phyloP scores from a whole-genome alignment of 2,113 vertebrate genomes.

The Spea multiplicata region DNA sequence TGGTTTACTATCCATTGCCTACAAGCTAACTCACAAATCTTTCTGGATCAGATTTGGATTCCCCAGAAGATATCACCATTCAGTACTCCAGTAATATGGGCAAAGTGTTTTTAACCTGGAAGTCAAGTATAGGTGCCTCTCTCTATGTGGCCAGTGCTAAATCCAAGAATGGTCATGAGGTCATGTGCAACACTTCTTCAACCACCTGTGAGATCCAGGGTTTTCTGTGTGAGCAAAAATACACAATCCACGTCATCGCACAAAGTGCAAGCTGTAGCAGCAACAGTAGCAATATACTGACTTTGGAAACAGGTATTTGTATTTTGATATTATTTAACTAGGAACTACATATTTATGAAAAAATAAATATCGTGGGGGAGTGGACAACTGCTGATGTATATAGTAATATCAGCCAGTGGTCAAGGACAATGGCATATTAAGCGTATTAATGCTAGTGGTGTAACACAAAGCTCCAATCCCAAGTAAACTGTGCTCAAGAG shows the following conservation, averaged over 20 bases:
- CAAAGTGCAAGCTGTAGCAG: slow-evolving; percentile 26
- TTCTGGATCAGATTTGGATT: slow-evolving; percentile 32
- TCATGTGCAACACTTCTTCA: slow-evolving; percentile 14
- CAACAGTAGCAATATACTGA: not conserved
- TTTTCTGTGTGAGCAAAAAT: slow-evolving; percentile 40
- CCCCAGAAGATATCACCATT: slow-evolving; percentile 13
- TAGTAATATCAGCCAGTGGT: too few relatives aligned
- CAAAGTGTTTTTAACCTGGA: slow-evolving; percentile 35
- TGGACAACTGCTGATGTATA: too few relatives aligned
- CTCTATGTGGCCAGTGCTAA: slow-evolving; percentile 26
- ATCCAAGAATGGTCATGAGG: not conserved
- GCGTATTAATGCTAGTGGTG: too few relatives aligned
- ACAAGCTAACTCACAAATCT: too few relatives aligned
- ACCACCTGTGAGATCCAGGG: slow-evolving; percentile 20
- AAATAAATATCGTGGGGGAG: too few relatives aligned
- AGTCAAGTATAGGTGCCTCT: slow-evolving; percentile 12
- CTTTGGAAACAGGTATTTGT: slow-evolving; percentile 44
- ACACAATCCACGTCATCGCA: slow-evolving; percentile 26
- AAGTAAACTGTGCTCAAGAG: too few relatives aligned
- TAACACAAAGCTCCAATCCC: too few relatives aligned
- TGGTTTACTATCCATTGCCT: too few relatives aligned
- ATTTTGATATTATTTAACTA: not conserved
- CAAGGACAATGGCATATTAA: too few relatives aligned
- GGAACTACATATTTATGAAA: too few relatives aligned
- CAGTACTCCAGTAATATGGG: slow-evolving; percentile 30